These are phyloP conservation scores for Camponotus floridanus DNA, from an alignment of 1,140 invertebrate species.

Conservation along the genomic window DNA sequence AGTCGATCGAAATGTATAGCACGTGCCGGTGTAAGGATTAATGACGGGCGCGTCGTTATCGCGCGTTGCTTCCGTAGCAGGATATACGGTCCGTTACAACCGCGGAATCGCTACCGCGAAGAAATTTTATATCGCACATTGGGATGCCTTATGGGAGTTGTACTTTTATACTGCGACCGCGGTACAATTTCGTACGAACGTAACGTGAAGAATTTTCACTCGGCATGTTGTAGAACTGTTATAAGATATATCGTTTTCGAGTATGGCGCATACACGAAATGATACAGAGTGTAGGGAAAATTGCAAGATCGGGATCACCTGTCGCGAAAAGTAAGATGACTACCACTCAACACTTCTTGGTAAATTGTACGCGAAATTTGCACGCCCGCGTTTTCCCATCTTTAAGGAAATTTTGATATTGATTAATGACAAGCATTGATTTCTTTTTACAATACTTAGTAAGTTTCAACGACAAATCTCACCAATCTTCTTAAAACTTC, in stretches of 20 bases:
- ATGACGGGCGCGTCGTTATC: slow-evolving; percentile 45
- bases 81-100: slow-evolving; percentile 27
- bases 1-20: slow-evolving; percentile 6
- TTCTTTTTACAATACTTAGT: slow-evolving; percentile 15
- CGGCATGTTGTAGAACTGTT: neutral
- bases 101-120: slow-evolving; percentile 23
- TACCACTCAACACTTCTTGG: neutral
- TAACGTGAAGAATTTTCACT: slow-evolving; percentile 32
- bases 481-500: slow-evolving; percentile 25
- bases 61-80: neutral
- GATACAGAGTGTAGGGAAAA: slow-evolving; percentile 4
- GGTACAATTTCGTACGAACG: slow-evolving; percentile 55
- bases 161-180: slow-evolving; percentile 56
- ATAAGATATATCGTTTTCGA: slow-evolving; percentile 35
- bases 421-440: slow-evolving; percentile 38
- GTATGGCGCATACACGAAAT: slow-evolving; percentile 6
- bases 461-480: slow-evolving; percentile 22
- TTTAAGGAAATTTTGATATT: neutral
- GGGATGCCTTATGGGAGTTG: slow-evolving; percentile 59
- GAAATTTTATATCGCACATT: slow-evolving; percentile 54
- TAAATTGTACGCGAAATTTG: neutral
- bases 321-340: slow-evolving; percentile 14
- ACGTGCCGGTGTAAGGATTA: slow-evolving; percentile 52
- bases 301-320: slow-evolving; percentile 24
- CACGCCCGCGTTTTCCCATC: neutral